Conservation (phyloP, 2,888 invertebrate species). For the Drosophila neonasuta region DNA sequence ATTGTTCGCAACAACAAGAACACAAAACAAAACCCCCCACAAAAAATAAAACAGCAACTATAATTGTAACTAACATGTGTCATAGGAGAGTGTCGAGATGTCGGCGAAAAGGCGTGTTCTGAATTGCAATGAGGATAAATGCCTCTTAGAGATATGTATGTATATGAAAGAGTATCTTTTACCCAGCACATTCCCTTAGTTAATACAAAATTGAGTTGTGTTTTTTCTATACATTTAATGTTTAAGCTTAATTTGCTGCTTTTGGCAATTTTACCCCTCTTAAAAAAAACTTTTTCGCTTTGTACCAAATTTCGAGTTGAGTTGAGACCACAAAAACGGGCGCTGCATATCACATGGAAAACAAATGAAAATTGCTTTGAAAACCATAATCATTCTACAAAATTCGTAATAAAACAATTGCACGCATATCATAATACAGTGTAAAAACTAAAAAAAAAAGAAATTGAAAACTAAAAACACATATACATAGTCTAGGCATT, state of each 20-base stretch:
- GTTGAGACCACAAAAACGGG: constrained; percentile 20
- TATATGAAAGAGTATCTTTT: constrained; percentile 13
- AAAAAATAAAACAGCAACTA: constrained; percentile 22
- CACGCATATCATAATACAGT: constrained; percentile 75
- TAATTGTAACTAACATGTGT: constrained; percentile 58
- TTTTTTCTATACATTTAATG: constrained; percentile 8
- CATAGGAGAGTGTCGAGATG: constrained; percentile 49
- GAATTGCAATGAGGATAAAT: not conserved
- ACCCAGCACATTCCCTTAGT: constrained; percentile 40
- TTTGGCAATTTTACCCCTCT: constrained; percentile 3
- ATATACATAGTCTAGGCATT: constrained; percentile 43
- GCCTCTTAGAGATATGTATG: constrained; percentile 1
- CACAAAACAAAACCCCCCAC: constrained; percentile 12
- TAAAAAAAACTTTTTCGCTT: constrained; percentile 31
- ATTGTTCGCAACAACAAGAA: constrained; percentile 57
- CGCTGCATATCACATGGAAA: constrained; percentile 58
- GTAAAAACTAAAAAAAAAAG: constrained; percentile 53
- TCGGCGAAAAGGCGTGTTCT: not conserved
- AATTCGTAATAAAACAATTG: constrained; percentile 42
- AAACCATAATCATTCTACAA: constrained; percentile 67
- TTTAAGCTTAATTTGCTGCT: constrained; percentile 11
- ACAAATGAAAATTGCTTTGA: constrained; percentile 57
- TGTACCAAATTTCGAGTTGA: constrained; percentile 43
- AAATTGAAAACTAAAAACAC: constrained; percentile 28
- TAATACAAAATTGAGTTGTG: constrained; percentile 19